Percentiles rank a stretch among this genome's conserved stretches.
These are phyloP conservation scores for Bombus confusus DNA, from an alignment of 1,140 invertebrate species.

Conservation along the genomic window DNA sequence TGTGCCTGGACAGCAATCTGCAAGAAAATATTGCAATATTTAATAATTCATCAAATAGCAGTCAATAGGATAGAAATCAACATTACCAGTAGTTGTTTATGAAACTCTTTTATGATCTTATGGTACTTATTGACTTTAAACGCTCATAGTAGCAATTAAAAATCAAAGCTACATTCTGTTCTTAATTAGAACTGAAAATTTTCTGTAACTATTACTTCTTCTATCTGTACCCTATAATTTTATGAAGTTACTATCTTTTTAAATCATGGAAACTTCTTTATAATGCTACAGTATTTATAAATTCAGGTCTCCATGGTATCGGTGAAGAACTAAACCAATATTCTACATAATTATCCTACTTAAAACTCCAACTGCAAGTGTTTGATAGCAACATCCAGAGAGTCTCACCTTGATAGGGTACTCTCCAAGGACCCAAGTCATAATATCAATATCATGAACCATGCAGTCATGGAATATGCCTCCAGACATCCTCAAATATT, in stretches of 20 bases:
- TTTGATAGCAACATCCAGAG: neutral
- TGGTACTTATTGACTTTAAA: no score
- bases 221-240: no score
- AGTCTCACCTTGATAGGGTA: slow-evolving; percentile 80
- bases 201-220: no score
- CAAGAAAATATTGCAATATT: slow-evolving; percentile 9
- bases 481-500: slow-evolving; percentile 86
- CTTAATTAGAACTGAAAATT: no score
- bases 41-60: neutral
- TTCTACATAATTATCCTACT: neutral
- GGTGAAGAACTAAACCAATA: neutral
- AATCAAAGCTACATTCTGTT: neutral
- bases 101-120: no score
- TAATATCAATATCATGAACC: slow-evolving; percentile 88
- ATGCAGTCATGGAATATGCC: slow-evolving; percentile 89
- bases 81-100: no score
- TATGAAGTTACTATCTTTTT: no score
- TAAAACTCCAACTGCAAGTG: neutral
- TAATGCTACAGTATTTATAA: neutral
- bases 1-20: slow-evolving; percentile 83
- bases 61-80: no score
- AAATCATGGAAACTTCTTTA: neutral
- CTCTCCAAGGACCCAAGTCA: slow-evolving; percentile 85
- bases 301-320: neutral
- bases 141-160: no score